Conservation (phyloP, 37 sponge, comb jelly and placozoan species). For the Spongilla lacustris region DNA sequence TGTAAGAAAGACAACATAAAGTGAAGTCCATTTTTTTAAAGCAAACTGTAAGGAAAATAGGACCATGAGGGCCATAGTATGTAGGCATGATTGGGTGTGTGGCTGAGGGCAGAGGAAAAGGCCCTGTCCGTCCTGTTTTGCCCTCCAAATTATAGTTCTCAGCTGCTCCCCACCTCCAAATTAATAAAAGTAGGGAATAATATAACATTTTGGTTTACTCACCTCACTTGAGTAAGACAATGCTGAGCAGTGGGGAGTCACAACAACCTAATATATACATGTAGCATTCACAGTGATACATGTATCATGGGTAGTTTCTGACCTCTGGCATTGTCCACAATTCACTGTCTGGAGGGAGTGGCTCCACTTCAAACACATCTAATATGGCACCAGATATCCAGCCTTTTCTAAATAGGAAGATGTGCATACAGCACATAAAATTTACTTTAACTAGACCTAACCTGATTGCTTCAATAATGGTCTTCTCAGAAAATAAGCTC, state of each 20-base stretch:
- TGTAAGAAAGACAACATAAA: not conserved
- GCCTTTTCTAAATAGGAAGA: conserved; percentile 3
- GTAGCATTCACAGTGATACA: not conserved
- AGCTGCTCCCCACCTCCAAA: too few species aligned
- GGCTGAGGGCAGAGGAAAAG: too few species aligned
- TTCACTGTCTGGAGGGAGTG: conserved; percentile 40
- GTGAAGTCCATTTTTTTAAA: too few species aligned
- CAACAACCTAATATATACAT: conserved; percentile 15
- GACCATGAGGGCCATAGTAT: too few species aligned
- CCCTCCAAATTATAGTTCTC: too few species aligned
- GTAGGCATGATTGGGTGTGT: too few species aligned
- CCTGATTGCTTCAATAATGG: conserved; percentile 40
- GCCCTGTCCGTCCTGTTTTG: too few species aligned
- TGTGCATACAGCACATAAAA: not conserved
- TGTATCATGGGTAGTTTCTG: not conserved
- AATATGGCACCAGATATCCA: conserved; percentile 60
- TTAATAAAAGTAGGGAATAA: too few species aligned
- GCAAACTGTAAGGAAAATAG: too few species aligned
- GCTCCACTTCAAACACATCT: conserved; percentile 65
- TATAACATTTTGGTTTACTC: too few species aligned
- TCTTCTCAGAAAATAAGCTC: conserved; percentile 29
- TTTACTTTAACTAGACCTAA: too few species aligned
- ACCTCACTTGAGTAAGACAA: conserved; percentile 19
- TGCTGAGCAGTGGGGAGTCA: conserved; percentile 52
- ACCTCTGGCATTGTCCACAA: conserved; percentile 64